These are phyloP conservation scores for Aphidius gifuensis DNA, from an alignment of 1,140 invertebrate species.

Conservation along the genomic window DNA sequence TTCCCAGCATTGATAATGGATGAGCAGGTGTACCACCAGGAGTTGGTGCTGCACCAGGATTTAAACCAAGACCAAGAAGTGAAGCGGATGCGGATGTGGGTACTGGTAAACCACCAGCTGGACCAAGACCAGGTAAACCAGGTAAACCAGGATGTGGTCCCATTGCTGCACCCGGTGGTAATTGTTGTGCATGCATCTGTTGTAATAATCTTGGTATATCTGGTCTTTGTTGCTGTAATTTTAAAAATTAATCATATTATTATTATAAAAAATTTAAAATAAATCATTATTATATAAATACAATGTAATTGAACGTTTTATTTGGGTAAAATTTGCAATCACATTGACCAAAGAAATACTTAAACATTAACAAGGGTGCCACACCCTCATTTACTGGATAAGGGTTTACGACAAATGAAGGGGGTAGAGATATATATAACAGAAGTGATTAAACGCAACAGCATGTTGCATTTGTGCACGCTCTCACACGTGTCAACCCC, in stretches of 20 bases:
- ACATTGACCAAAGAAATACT: no score
- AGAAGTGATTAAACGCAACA: slow-evolving; percentile 9
- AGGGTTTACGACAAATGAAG: neutral
- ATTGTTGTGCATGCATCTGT: slow-evolving; percentile 88
- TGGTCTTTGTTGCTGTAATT: slow-evolving; percentile 71
- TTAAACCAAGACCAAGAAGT: slow-evolving; percentile 52
- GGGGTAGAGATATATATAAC: neutral
- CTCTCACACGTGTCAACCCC: slow-evolving; percentile 5
- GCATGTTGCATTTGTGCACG: slow-evolving; percentile 10
- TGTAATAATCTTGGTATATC: slow-evolving; percentile 74
- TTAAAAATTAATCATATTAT: no score
- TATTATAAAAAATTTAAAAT: neutral
- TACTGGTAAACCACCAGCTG: slow-evolving; percentile 49
- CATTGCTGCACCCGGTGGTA: slow-evolving; percentile 73
- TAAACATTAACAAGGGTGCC: no score
- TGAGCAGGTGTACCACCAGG: slow-evolving; percentile 62
- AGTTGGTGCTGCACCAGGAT: slow-evolving; percentile 57
- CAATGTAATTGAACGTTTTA: no score
- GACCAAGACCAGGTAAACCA: slow-evolving; percentile 49
- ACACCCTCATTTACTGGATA: neutral
- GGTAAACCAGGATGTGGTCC: slow-evolving; percentile 59
- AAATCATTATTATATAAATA: neutral
- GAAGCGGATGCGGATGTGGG: slow-evolving; percentile 51
- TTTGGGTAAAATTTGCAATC: neutral
- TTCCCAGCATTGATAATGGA: slow-evolving; percentile 66